A percentile compares a stretch with the other conserved stretches of the same genome.
Conservation (phyloP, 2,797 vertebrate species). For the Rhodeus uyekii region DNA sequence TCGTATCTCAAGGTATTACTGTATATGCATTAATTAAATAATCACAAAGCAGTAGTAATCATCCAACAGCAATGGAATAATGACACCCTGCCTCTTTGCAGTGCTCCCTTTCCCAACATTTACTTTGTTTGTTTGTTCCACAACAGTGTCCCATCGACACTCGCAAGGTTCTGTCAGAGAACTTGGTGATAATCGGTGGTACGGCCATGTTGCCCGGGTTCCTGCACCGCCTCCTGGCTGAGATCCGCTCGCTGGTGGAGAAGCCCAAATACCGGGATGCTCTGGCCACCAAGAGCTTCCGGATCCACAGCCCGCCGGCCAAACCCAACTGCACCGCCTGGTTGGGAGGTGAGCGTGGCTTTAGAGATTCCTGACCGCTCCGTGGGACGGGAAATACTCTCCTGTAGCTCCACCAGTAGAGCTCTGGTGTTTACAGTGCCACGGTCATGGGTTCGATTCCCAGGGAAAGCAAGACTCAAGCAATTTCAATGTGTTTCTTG, state of each 20-base stretch:
- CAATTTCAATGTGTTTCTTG: too few relatives aligned
- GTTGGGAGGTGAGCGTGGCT: constrained; percentile 88
- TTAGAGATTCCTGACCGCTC: background rate
- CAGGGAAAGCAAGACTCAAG: too few relatives aligned
- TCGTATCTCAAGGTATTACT: too few relatives aligned
- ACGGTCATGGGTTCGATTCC: too few relatives aligned
- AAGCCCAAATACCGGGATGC: constrained; percentile 89
- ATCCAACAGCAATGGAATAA: too few relatives aligned
- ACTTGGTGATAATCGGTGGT: constrained; percentile 93
- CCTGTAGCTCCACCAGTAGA: too few relatives aligned
- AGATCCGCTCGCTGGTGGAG: constrained; percentile 91
- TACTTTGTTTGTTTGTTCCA: constrained; percentile 22
- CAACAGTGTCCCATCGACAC: constrained; percentile 94
- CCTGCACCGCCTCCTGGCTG: constrained; percentile 91
- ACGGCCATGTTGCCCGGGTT: constrained; percentile 96
- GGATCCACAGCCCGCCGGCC: constrained; percentile 91
- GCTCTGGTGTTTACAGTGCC: too few relatives aligned
- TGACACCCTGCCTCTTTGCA: background rate
- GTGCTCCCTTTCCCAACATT: background rate
- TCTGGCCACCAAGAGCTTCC: constrained; percentile 90
- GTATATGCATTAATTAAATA: too few relatives aligned
- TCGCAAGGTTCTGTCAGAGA: constrained; percentile 94
- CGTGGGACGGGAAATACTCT: background rate
- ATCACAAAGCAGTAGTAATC: background rate
- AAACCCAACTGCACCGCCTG: constrained; percentile 97